These are phyloP conservation scores for Dascyllus trimaculatus DNA, from an alignment of 2,113 vertebrate genomes.

Conservation along the genomic window DNA sequence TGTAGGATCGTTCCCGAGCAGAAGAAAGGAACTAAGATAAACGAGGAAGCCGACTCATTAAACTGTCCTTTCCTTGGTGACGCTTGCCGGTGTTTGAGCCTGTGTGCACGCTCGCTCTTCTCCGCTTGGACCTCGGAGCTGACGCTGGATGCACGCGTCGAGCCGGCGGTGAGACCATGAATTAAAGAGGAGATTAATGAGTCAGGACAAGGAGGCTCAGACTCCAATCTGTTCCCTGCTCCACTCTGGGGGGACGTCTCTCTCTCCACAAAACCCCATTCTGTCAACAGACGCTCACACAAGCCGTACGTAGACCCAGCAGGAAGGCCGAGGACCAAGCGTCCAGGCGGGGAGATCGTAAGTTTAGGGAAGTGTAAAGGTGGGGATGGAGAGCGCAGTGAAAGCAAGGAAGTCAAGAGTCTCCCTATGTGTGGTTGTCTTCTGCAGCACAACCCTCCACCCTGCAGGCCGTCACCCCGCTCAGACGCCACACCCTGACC, in stretches of 20 bases:
- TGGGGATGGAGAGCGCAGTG: conserved; percentile 1
- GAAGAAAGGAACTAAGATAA: conserved; percentile 9
- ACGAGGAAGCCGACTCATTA: conserved; percentile 60
- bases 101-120: not conserved
- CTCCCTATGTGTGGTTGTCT: conserved; percentile 23
- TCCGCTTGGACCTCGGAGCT: conserved; percentile 40
- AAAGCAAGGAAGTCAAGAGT: not conserved
- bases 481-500: conserved; percentile 57
- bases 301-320: conserved; percentile 35
- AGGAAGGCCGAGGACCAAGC: conserved; percentile 43
- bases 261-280: conserved; percentile 74
- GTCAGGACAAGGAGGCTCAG: conserved; percentile 80
- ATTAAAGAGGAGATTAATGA: conserved; percentile 86
- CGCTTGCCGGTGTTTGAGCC: conserved; percentile 28
- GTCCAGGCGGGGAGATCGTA: conserved; percentile 34
- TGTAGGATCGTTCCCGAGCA: conserved; percentile 47
- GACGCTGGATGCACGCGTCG: conserved; percentile 27
- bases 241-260: conserved; percentile 66
- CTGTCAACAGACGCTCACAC: conserved; percentile 66
- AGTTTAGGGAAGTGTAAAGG: conserved; percentile 23
- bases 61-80: conserved; percentile 34
- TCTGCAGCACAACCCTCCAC: conserved; percentile 21
- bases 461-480: conserved; percentile 44
- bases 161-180: conserved; percentile 74
- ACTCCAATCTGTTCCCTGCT: conserved; percentile 82